Conservation (phyloP, 2,797 vertebrate genomes). For the Scarus forsteni region DNA sequence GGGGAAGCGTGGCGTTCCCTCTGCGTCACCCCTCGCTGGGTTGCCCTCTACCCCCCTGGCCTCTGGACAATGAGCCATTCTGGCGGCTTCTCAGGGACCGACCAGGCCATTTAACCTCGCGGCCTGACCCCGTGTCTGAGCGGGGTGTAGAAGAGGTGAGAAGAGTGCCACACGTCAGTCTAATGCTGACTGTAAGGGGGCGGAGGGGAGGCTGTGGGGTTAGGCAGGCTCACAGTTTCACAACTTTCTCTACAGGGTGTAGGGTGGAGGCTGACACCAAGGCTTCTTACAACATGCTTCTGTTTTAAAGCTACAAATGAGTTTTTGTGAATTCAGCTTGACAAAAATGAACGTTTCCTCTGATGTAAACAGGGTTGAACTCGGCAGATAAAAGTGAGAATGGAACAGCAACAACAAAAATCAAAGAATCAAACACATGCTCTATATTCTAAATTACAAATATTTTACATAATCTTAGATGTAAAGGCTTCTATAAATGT, state of each 20-base stretch:
- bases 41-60: slow-evolving; percentile 60
- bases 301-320: not conserved
- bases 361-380: not conserved
- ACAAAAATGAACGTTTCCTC: not conserved
- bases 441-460: too few relatives aligned
- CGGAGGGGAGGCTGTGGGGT: slow-evolving; percentile 19
- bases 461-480: too few relatives aligned
- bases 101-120: slow-evolving; percentile 81
- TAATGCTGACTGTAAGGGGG: slow-evolving; percentile 47
- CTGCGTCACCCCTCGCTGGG: slow-evolving; percentile 68
- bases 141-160: slow-evolving; percentile 70
- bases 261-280: slow-evolving; percentile 5
- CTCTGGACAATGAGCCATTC: slow-evolving; percentile 83
- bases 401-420: not conserved
- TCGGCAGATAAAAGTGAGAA: not conserved
- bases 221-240: slow-evolving; percentile 43
- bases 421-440: not conserved
- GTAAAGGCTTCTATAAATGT: too few relatives aligned
- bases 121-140: slow-evolving; percentile 82
- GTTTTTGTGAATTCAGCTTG: not conserved
- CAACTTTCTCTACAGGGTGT: slow-evolving; percentile 27
- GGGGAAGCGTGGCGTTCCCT: slow-evolving; percentile 49
- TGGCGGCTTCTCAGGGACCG: slow-evolving; percentile 68
- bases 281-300: slow-evolving; percentile 1
- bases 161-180: slow-evolving; percentile 64